Conservation (phyloP, 2,888 invertebrate species). For the Gibbula magus region DNA sequence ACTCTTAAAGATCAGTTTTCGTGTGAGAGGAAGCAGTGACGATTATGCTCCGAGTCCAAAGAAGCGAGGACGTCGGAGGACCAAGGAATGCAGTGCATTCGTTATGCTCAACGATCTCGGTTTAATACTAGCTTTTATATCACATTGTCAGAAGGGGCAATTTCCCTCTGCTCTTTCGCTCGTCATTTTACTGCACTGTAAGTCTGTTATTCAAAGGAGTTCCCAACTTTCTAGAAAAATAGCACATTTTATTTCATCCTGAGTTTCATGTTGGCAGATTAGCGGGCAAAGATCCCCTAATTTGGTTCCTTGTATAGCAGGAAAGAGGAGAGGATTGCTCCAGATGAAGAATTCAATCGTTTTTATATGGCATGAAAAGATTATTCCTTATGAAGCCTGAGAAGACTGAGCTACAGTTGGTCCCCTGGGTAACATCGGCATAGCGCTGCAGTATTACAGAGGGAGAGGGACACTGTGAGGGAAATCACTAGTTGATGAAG, state of each 20-base stretch:
- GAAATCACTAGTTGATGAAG: slow-evolving; percentile 3
- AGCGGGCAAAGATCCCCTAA: slow-evolving; percentile 12
- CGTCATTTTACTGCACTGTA: slow-evolving; percentile 12
- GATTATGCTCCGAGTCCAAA: background rate
- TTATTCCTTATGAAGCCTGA: background rate
- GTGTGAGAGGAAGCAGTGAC: background rate
- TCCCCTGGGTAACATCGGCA: background rate
- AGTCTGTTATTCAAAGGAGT: slow-evolving; percentile 19
- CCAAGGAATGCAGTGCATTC: background rate
- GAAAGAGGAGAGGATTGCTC: background rate
- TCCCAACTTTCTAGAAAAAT: background rate
- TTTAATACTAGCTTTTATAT: slow-evolving; percentile 1
- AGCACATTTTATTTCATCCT: background rate
- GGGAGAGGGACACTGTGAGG: background rate
- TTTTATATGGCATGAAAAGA: slow-evolving; percentile 20
- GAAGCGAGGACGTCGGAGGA: background rate
- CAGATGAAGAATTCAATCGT: slow-evolving; percentile 10
- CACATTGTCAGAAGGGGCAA: background rate
- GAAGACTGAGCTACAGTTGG: background rate
- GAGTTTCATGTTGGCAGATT: background rate
- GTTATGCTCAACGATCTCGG: background rate
- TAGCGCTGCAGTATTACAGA: background rate
- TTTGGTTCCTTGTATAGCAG: background rate
- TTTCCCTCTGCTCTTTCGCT: background rate
- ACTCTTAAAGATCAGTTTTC: slow-evolving; percentile 7